Evolutionary conservation across 2,113 vertebrate species (phyloP), one percentile per base, ranked within the genome.

Genomic region (Tragulus kanchil): DNA sequence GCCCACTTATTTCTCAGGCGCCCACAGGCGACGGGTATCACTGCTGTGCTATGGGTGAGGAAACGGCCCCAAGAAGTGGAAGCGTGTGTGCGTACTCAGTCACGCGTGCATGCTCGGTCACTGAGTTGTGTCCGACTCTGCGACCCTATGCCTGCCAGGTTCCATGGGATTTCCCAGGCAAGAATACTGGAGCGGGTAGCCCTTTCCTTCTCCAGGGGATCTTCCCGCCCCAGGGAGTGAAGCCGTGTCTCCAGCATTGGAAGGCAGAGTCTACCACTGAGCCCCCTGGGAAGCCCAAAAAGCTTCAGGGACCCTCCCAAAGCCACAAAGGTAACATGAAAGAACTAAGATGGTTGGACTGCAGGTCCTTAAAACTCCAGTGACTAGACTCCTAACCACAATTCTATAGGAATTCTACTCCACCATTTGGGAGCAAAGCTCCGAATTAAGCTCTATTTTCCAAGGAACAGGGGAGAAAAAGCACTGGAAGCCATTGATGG

Each of bases 1-100:
- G 10, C 31, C 10, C 36, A 31, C 13, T 16, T 0, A 12, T 19
- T 36, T n/a, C 31, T 45, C 36, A 16, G 0, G 71, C 0, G 0
- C 42, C 56, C 69, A 50, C 10, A 0, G 31, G 15, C 0, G 0
- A 25, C n/a, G 26, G 58, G 3, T 2, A 10, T 28, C 23, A 31
- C 11, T 7, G 8, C 31, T 73, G 13, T 31, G 48, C 26, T 50
- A 25, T 9, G 26, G 77, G 21, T 19, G 4, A 59, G 31, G 10
- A 85, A 13, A 87, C 4, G 16, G 75, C 48, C 14, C 87, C 42
- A 3, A 9, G 42, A 28, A 0, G 7, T 17, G 12, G 36, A 28
- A 28, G 48, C 1, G 0, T 73, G 42, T 45, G 69, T 52, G 52
- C 36, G 36, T 36, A 36, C 36, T 36, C 36, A 36, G 36, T 36